Evolutionary conservation across 1,140 invertebrate species (phyloP).

Genomic region (Zaprionus davidi): DNA sequence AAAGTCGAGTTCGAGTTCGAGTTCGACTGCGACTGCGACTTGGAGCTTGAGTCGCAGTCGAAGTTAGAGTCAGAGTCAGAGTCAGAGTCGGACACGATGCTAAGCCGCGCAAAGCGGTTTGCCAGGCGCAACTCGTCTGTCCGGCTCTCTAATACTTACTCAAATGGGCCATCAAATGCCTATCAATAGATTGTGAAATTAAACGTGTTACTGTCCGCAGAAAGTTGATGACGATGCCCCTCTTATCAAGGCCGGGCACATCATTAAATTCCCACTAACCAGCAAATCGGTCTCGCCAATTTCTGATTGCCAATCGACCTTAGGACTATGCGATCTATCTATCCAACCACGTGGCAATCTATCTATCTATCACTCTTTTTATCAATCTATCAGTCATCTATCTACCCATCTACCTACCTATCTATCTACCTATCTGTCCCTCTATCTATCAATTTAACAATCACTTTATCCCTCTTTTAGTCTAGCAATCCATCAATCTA

Average conservation of each 20-base stretch:
- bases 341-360: neutral
- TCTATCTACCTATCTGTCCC: no score
- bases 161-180: conserved; percentile 59
- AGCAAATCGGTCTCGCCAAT: neutral
- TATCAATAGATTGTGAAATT: conserved; percentile 49
- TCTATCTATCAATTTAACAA: no score
- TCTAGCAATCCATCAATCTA: no score
- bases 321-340: neutral
- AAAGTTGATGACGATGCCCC: conserved; percentile 40
- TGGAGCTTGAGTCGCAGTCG: neutral
- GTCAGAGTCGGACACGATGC: neutral
- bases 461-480: no score
- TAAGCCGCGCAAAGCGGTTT: conserved; percentile 54
- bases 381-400: neutral
- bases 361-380: neutral
- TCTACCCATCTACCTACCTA: no score
- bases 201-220: conserved; percentile 31
- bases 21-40: neutral
- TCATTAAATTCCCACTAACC: neutral
- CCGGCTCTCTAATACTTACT: conserved; percentile 44
- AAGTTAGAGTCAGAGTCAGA: neutral
- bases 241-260: neutral
- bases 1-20: conserved; percentile 40
- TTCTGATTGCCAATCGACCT: neutral
- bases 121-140: conserved; percentile 33